A percentile compares a stretch with the other conserved stretches of the same genome.
Conservation (phyloP, 2,113 vertebrate species). For the Gnathonemus echidnorhynchus region DNA sequence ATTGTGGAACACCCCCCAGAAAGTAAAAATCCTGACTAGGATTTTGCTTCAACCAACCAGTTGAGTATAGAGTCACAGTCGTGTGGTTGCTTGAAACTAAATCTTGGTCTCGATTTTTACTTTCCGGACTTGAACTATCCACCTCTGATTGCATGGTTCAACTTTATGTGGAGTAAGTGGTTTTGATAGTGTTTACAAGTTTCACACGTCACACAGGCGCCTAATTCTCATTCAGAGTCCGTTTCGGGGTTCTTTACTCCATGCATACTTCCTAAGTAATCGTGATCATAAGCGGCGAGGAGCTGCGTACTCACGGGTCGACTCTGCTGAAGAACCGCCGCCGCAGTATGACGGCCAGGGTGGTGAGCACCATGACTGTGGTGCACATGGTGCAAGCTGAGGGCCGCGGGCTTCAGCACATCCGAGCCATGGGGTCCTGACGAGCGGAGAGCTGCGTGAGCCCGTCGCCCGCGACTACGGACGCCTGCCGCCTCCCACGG, state of each 20-base stretch:
- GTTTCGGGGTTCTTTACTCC: neutral
- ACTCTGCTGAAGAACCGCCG: constrained; percentile 40
- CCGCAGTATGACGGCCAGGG: constrained; percentile 49
- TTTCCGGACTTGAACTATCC: neutral
- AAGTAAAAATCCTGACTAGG: neutral
- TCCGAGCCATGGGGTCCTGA: constrained; percentile 15
- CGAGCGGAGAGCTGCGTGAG: neutral
- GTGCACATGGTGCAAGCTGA: constrained; percentile 51
- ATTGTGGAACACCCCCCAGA: neutral
- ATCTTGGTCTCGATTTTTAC: neutral
- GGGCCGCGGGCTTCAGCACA: constrained; percentile 25
- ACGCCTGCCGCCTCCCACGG: constrained; percentile 20
- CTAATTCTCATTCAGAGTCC: neutral
- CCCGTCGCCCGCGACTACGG: neutral
- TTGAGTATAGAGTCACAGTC: neutral
- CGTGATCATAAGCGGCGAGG: neutral
- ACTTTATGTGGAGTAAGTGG: neutral
- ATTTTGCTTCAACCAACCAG: neutral
- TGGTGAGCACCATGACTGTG: constrained; percentile 59
- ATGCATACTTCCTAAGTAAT: neutral
- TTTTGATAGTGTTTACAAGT: neutral
- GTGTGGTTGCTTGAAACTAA: neutral
- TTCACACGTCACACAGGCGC: neutral
- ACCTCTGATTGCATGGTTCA: neutral
- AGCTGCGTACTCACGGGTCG: constrained; percentile 47